Percentiles rank a stretch among this genome's conserved stretches.
Conservation (phyloP, 1,140 invertebrate genomes). For the Batillaria attramentaria region DNA sequence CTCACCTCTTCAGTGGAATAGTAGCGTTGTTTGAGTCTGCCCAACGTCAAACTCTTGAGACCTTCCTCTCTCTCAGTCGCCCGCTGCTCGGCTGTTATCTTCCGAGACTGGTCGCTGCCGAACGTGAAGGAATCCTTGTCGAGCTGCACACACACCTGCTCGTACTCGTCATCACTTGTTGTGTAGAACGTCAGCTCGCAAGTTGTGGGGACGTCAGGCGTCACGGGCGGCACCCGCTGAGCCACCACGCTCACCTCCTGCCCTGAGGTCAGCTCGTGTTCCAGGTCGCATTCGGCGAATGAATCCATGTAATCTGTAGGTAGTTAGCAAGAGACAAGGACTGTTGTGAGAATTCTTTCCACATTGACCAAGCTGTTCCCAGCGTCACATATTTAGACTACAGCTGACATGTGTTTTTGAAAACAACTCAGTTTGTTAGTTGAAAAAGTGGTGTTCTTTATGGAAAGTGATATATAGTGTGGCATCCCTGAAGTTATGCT, state of each 20-base stretch:
- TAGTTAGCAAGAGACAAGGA: background rate
- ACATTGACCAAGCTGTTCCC: background rate
- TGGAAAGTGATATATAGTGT: background rate
- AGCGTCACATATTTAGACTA: background rate
- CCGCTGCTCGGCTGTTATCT: background rate
- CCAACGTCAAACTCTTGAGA: too few relatives aligned
- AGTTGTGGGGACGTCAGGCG: background rate
- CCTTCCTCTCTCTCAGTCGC: constrained; percentile 12
- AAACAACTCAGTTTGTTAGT: background rate
- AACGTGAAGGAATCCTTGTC: background rate
- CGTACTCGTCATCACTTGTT: constrained; percentile 24
- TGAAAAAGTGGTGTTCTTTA: background rate
- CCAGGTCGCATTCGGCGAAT: constrained; percentile 17
- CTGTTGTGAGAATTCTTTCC: background rate
- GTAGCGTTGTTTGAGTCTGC: constrained; percentile 7
- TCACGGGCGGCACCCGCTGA: constrained; percentile 21
- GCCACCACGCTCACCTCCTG: background rate
- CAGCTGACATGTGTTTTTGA: background rate
- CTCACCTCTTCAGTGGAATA: constrained; percentile 5
- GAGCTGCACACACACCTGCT: constrained; percentile 23
- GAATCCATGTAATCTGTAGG: constrained; percentile 36
- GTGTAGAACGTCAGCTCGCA: constrained; percentile 26
- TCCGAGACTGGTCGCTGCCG: background rate
- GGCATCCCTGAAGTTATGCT: too few relatives aligned
- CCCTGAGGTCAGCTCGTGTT: constrained; percentile 10